Evolutionary conservation across 2,113 vertebrate genomes (phyloP).

Genomic region (Fulica atra): DNA sequence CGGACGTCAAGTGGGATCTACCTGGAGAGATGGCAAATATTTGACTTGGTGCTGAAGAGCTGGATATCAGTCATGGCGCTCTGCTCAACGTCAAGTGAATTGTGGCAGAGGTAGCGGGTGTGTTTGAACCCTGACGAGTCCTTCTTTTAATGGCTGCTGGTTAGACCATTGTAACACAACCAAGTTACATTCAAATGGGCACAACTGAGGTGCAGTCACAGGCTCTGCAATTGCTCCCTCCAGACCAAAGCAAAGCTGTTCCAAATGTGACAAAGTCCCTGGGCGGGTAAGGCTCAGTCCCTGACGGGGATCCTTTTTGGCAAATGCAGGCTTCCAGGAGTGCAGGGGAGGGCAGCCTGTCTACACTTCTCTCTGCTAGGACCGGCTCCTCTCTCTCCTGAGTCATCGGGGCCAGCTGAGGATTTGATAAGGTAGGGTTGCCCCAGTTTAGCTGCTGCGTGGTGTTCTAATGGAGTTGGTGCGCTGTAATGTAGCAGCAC

Average conservation of each 20-base stretch:
- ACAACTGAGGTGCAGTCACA: not conserved
- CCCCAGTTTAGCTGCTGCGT: slow-evolving; percentile 3
- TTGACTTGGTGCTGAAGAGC: slow-evolving; percentile 13
- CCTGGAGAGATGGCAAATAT: slow-evolving; percentile 33
- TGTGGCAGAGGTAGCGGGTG: not conserved
- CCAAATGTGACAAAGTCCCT: fast-evolving
- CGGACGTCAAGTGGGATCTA: fast-evolving
- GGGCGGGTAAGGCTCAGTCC: too few species aligned
- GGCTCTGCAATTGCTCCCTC: not conserved
- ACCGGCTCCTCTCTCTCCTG: slow-evolving; percentile 6
- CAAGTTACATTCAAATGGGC: fast-evolving
- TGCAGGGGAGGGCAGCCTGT: not conserved
- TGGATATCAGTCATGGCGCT: not conserved
- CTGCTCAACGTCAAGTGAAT: not conserved
- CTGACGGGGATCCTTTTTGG: not conserved
- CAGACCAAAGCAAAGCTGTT: not conserved
- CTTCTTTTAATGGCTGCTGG: not conserved
- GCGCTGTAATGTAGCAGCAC: not conserved
- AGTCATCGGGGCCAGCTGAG: slow-evolving; percentile 3
- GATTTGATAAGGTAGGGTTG: not conserved
- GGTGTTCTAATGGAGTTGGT: not conserved
- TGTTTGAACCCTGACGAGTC: not conserved
- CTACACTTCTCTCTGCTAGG: not conserved
- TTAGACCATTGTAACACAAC: not conserved
- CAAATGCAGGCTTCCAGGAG: not conserved